Evolutionary conservation across 2,113 vertebrate genomes (phyloP), one percentile per base, ranked within the genome.

Genomic region (Hucho hucho): DNA sequence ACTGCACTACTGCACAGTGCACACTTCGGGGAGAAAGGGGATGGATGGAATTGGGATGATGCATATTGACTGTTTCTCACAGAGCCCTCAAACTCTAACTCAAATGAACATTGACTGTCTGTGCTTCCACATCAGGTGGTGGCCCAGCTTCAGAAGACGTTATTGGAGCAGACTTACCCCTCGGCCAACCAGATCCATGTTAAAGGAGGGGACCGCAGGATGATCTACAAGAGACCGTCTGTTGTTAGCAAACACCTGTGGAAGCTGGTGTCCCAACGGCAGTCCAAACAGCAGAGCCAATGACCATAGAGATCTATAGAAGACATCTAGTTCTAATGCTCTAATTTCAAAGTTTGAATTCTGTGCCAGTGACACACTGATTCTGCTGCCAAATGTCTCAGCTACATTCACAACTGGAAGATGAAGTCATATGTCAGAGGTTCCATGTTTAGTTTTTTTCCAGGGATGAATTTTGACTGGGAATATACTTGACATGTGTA

Each of bases 171-270:
- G 78, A 89, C 83, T 70, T 94, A 93, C 85, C 92, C 91, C 24
- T 87, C 87, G 81, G 93, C 92, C 87, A 88, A 85, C 84, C 91
- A 84, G 83, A 79, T 94, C 86, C 91, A 90, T 77, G 86, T 93
- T 77, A 87, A 84, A 84, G 92, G 88, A 85, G 90, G 76, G 20
- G 93, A 94, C 89, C 89, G 92, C 72, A 91, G 81, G 86, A 91
- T 93, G 91, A 91, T 94, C 90, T 94, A 93, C 88, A 92, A 87
- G 89, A 87, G 88, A 75, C 92, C 93, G 81, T 92, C 88, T 81
- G 87, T 84, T 77, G 87, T 94, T 77, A 92, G 83, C 85, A 87
- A 92, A 85, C 88, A 94, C 89, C 90, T 94, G 84, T 86, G 83
- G 84, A 91, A 85, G 80, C 83, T 94, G 32, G 90, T 94, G 78